A percentile compares a stretch with the other conserved stretches of the same genome.
These are phyloP conservation scores for Hyles vespertilio DNA, from an alignment of 1,140 invertebrate species.

Conservation along the genomic window DNA sequence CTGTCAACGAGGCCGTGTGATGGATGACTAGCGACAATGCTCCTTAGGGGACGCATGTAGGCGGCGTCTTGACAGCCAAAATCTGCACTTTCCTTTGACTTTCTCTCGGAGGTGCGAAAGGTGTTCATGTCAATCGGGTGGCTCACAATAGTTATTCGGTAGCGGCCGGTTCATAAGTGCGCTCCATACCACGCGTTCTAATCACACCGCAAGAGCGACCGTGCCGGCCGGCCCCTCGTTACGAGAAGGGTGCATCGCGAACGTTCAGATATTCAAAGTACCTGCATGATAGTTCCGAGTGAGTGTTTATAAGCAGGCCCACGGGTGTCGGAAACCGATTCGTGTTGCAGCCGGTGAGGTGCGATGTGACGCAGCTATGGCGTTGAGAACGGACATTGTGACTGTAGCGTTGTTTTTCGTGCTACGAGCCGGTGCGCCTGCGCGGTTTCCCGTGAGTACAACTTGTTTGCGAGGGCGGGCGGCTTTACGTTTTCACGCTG, in stretches of 20 bases:
- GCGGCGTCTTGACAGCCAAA: conserved; percentile 70
- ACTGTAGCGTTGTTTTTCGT: conserved; percentile 47
- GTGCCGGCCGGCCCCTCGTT: conserved; percentile 24
- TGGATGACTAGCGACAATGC: conserved; percentile 66
- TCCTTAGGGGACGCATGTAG: conserved; percentile 66
- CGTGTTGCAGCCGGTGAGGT: conserved; percentile 29
- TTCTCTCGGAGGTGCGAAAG: conserved; percentile 74
- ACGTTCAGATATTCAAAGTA: conserved; percentile 63
- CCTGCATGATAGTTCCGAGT: conserved; percentile 58
- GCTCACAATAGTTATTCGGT: conserved; percentile 69
- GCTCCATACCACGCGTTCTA: conserved; percentile 54
- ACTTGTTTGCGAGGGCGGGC: conserved; percentile 45
- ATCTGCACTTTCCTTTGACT: conserved; percentile 73
- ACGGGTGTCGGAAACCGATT: conserved; percentile 23
- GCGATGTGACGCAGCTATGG: conserved; percentile 52
- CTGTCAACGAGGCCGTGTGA: conserved; percentile 42
- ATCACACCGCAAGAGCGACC: conserved; percentile 40
- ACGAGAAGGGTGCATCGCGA: conserved; percentile 46
- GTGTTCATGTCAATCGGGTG: conserved; percentile 52
- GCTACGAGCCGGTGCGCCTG: conserved; percentile 53
- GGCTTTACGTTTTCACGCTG: conserved; percentile 11
- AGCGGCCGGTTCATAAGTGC: conserved; percentile 64
- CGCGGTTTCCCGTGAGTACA: conserved; percentile 65
- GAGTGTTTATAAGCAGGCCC: conserved; percentile 48
- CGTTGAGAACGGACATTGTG: conserved; percentile 39